Evolutionary conservation across 2,113 vertebrate genomes (phyloP), one percentile per base, ranked within the genome.

Genomic region (Sylvilagus bachmani): DNA sequence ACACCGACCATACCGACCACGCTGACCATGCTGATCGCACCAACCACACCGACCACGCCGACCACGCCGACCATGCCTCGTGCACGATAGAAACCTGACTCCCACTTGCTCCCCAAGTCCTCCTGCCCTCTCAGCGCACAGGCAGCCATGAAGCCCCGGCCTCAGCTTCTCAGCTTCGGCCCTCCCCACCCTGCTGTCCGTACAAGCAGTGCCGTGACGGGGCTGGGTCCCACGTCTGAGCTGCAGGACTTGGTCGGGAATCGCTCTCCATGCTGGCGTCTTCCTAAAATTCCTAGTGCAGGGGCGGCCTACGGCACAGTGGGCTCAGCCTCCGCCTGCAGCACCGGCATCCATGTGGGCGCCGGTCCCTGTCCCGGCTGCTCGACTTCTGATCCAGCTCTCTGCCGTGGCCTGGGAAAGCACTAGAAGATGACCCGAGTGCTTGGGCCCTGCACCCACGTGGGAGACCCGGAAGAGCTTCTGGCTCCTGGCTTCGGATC

Each of bases 241-340:
- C 1, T 3, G 44, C 7, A 10, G 16, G 14, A 27, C 44, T 53
- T 3, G 38, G 0, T 10, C 55, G 71, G 8, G 0, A 51, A 14
- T 10, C 38, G 4, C 13, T 19, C 44, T 44, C 44, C 44, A 44
- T 6, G 44, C 44, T 44, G 44, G 44, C 44, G 5, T 44, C 44
- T 44, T 44, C 7, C 44, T 44, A 44, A 44, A 44, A 44, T 44
- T 44, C 44, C 44, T 44, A 44, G 44, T 44, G 44, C 44, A 44
- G 29, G 58, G 33, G 14, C 36, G 16, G 1, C 74, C 2, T 86
- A 51, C 87, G 80, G 96, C 53, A 77, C 44, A 44, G 51, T 84
- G 69, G 66, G 61, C 94, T 96, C 96, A 92, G 98, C 33, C 69
- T n/a, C 95, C 5, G 6, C 44, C 44, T 44, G 44, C 44, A 44